Evolutionary conservation across 2,888 invertebrate genomes (phyloP).

Genomic region (Pocota personata): DNA sequence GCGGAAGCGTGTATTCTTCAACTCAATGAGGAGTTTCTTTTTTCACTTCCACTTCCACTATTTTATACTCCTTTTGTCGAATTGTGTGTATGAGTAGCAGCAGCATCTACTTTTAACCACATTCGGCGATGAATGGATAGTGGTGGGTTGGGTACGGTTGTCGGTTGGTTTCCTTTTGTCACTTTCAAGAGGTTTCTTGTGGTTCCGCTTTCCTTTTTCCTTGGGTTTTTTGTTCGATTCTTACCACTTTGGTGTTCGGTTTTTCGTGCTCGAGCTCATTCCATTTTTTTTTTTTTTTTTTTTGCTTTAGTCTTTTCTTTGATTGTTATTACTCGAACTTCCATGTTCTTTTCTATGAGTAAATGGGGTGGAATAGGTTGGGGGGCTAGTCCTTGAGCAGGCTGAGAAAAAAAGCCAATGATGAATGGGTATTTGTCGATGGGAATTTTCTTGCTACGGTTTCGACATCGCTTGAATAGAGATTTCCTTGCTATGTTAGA

Average conservation of each 20-base stretch:
- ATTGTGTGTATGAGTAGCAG: slow-evolving; percentile 59
- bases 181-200: slow-evolving; percentile 58
- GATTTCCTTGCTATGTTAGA: slow-evolving; percentile 7
- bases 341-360: neutral
- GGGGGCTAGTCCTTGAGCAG: neutral
- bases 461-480: slow-evolving; percentile 10
- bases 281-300: neutral
- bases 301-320: slow-evolving; percentile 31
- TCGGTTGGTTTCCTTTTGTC: slow-evolving; percentile 64
- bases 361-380: neutral
- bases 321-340: slow-evolving; percentile 50
- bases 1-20: slow-evolving; percentile 75
- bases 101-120: slow-evolving; percentile 50
- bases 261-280: slow-evolving; percentile 33
- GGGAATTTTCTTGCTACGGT: slow-evolving; percentile 33
- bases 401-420: slow-evolving; percentile 27
- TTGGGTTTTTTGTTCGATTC: neutral
- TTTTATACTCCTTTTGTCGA: slow-evolving; percentile 43
- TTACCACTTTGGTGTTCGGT: slow-evolving; percentile 34
- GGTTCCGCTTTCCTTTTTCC: slow-evolving; percentile 12
- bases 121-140: slow-evolving; percentile 27
- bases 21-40: slow-evolving; percentile 50
- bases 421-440: slow-evolving; percentile 54
- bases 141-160: slow-evolving; percentile 21
- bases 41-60: slow-evolving; percentile 49